Conservation (phyloP, 2,888 invertebrate species). For the Calephelis perditalis region DNA sequence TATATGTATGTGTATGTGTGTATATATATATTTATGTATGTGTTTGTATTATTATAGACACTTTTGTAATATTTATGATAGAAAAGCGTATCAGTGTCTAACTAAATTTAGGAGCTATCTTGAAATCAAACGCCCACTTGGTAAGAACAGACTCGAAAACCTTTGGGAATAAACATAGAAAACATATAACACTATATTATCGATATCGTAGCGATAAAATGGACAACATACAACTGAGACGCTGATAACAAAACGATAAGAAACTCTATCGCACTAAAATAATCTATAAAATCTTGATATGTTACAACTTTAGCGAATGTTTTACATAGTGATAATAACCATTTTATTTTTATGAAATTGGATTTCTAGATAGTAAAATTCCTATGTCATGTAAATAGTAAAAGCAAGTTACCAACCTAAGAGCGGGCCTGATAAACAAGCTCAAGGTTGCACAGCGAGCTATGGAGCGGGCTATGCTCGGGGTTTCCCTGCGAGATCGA, state of each 20-base stretch:
- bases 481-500: no score
- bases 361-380: no score
- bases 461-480: no score
- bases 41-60: no score
- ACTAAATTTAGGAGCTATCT: constrained; percentile 6
- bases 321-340: background rate
- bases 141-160: background rate
- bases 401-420: no score
- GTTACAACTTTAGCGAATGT: background rate
- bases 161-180: background rate
- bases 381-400: no score
- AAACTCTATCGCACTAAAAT: background rate
- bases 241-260: background rate
- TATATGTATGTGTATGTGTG: no score
- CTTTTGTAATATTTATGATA: background rate
- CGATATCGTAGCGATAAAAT: constrained; percentile 7
- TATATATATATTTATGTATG: no score
- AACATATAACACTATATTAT: background rate
- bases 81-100: background rate
- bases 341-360: no score
- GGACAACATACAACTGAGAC: constrained; percentile 1
- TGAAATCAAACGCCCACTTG: constrained; percentile 2
- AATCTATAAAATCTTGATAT: background rate
- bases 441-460: no score
- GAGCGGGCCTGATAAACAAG: no score